A percentile compares a stretch with the other conserved stretches of the same genome.
Conservation (phyloP, 2,888 invertebrate species). For the Villa cingulata region DNA sequence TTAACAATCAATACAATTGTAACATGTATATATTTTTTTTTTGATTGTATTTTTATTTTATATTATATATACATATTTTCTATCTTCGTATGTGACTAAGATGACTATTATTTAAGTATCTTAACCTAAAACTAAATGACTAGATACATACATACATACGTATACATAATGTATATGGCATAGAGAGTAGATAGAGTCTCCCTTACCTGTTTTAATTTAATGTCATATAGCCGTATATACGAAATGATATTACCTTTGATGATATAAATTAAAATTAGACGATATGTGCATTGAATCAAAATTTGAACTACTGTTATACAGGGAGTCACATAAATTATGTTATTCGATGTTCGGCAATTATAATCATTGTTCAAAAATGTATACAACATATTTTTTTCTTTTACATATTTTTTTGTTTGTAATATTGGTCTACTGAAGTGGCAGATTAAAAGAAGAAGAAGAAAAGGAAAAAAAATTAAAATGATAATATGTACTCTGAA, state of each 20-base stretch:
- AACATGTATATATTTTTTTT: no score
- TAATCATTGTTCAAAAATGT: not conserved
- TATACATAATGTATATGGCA: no score
- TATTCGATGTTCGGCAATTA: conserved; percentile 4
- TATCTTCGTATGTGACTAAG: not conserved
- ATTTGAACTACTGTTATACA: not conserved
- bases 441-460: no score
- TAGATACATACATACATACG: no score
- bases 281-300: not conserved
- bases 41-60: no score
- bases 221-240: no score
- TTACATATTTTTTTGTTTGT: not conserved
- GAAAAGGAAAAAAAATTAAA: not conserved
- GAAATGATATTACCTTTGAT: not conserved
- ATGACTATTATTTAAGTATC: not conserved
- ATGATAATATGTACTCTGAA: not conserved
- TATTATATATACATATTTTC: no score
- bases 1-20: not conserved
- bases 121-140: no score
- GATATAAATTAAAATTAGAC: not conserved
- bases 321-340: conserved; percentile 8
- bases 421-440: not conserved
- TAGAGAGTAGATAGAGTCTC: no score
- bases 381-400: no score
- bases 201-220: no score